These are phyloP conservation scores for Plotosus lineatus DNA, from an alignment of 2,113 vertebrate species.

Conservation along the genomic window DNA sequence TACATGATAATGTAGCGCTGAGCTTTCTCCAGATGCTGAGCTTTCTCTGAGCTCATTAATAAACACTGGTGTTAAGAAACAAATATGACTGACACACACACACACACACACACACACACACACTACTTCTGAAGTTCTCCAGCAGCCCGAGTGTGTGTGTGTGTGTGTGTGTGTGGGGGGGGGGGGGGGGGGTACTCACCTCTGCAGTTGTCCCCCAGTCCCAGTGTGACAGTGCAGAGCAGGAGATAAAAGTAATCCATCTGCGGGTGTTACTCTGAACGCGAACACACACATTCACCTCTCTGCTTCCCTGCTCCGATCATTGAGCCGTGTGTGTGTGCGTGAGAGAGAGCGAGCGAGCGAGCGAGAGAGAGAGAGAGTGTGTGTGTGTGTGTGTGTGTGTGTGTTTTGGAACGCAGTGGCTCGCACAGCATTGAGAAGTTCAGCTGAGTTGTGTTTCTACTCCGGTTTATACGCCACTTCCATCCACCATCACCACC, in stretches of 20 bases:
- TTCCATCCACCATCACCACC: background rate
- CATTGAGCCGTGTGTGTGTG: background rate
- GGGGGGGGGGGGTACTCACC: too few relatives aligned
- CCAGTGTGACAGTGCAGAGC: slow-evolving; percentile 9
- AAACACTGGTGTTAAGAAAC: background rate
- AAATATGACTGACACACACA: background rate
- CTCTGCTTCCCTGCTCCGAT: background rate
- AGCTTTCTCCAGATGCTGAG: background rate
- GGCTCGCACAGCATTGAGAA: background rate
- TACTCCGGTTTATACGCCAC: background rate
- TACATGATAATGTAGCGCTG: background rate
- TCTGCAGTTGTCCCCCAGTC: background rate
- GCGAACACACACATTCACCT: background rate
- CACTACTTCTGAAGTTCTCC: too few relatives aligned
- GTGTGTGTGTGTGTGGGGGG: background rate
- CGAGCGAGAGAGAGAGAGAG: background rate
- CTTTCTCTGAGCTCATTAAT: background rate
- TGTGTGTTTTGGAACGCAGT: background rate
- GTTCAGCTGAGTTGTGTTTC: background rate
- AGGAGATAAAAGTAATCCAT: slow-evolving; percentile 10
- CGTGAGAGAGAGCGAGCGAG: background rate
- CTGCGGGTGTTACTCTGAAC: background rate
- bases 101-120: background rate
- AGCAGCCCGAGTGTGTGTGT: background rate
- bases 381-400: background rate